Evolutionary conservation across 2,113 vertebrate species (phyloP), one percentile per base, ranked within the genome.

Genomic region (Dicentrarchus labrax): DNA sequence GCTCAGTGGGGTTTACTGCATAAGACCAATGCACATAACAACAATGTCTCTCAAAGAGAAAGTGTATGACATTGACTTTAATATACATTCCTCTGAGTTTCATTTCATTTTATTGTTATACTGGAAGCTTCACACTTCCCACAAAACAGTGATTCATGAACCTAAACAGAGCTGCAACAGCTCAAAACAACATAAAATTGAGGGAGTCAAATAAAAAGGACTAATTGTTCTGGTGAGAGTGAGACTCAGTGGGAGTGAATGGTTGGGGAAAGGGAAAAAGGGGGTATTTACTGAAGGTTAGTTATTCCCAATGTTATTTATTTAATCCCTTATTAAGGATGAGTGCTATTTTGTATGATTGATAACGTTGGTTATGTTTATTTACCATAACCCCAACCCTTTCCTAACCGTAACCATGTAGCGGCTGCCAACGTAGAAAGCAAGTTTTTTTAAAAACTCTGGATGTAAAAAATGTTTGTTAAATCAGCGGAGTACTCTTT

Each of bases 21-120:
- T 47, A 11, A 16, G n/a, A 50, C 47, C 22, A 41, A 54, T 21
- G 17, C 38, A 56, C 8, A n/a, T 6, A 71, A 64, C 7, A 24
- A n/a, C 36, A 60, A 8, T 4, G 11, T 38, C 21, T 62, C 19
- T 64, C 0, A 54, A 43, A 48, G 21, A n/a, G 21, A 64, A 59
- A 36, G 2, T 6, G 24, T 9, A 24, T n/a, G 2, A 19, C 9
- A n/a, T 3, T 24, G 19, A 45, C 67, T 70, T 76, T 36, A 30
- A 72, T 76, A 36, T 16, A 38, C 39, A 56, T 47, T 56, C 39
- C 30, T 64, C 57, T 41, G 54, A 61, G n/a, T 57, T 38, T 75
- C 30, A 3, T 50, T 72, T 79, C 2, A 51, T 75, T 65, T 59
- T 53, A 36, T 8, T 16, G 22, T 54, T 39, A 82, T 30, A 30